Percentiles rank a stretch among this genome's conserved stretches.
phyloP scores from a whole-genome alignment of 2,888 invertebrate species.

The Apamea sordens region DNA sequence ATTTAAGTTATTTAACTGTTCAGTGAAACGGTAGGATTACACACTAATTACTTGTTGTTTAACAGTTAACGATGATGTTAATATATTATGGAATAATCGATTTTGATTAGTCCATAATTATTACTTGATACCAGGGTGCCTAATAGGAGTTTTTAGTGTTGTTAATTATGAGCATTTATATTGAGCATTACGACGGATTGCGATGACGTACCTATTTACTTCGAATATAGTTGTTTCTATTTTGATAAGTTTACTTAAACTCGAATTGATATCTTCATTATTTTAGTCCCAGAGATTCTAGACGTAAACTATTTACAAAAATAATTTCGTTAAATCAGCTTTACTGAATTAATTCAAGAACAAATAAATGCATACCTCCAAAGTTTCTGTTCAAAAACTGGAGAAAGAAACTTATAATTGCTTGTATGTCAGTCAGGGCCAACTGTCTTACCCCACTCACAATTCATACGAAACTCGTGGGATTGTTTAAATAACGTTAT shows the following conservation, averaged over 20 bases:
- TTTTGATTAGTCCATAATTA: neutral
- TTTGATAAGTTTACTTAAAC: neutral
- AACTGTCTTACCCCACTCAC: conserved; percentile 46
- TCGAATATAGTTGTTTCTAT: neutral
- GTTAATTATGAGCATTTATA: neutral
- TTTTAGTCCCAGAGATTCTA: neutral
- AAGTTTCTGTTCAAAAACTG: conserved; percentile 20
- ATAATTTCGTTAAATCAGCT: neutral
- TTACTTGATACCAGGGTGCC: neutral
- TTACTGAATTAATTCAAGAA: conserved; percentile 19
- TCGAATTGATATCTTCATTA: neutral
- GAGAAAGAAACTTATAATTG: conserved; percentile 45
- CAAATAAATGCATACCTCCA: conserved; percentile 20
- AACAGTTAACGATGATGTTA: conserved; percentile 24
- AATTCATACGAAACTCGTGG: conserved; percentile 22
- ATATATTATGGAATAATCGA: conserved; percentile 6
- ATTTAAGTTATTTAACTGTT: conserved; percentile 19
- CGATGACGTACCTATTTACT: neutral
- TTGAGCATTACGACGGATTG: neutral
- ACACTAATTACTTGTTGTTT: conserved; percentile 27
- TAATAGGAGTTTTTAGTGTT: neutral
- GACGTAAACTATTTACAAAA: neutral
- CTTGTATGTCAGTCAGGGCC: conserved; percentile 65
- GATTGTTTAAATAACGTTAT: conserved; percentile 7
- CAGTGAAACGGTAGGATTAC: conserved; percentile 14